A percentile compares a stretch with the other conserved stretches of the same genome.
Conservation (phyloP, 2,888 invertebrate species). For the Aspidiotus destructor region DNA sequence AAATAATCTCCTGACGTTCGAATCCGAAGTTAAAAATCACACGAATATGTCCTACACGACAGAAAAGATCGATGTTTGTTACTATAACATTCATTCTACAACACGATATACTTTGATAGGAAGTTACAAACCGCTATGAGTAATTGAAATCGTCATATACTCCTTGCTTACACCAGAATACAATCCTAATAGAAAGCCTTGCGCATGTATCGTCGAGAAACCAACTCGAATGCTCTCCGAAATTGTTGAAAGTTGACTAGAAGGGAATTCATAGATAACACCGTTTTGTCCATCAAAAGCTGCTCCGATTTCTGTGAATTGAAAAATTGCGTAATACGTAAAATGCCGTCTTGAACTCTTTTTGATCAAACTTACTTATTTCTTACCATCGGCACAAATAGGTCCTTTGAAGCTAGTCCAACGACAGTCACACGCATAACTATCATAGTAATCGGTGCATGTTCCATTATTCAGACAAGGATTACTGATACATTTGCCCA, state of each 20-base stretch:
- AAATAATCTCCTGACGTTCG: slow-evolving; percentile 86
- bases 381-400: slow-evolving; percentile 80
- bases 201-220: slow-evolving; percentile 91
- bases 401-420: slow-evolving; percentile 98
- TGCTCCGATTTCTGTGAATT: slow-evolving; percentile 78
- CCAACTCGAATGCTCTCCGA: slow-evolving; percentile 85
- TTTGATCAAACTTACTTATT: slow-evolving; percentile 8
- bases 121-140: slow-evolving; percentile 64
- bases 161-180: slow-evolving; percentile 76
- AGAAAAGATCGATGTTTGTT: slow-evolving; percentile 25
- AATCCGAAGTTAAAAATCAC: slow-evolving; percentile 94
- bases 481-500: slow-evolving; percentile 78
- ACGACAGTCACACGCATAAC: slow-evolving; percentile 88
- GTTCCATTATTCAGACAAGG: slow-evolving; percentile 96
- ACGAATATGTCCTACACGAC: slow-evolving; percentile 63
- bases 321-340: background rate
- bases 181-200: slow-evolving; percentile 86
- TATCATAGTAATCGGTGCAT: slow-evolving; percentile 82
- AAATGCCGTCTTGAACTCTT: background rate
- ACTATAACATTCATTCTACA: background rate
- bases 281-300: slow-evolving; percentile 78
- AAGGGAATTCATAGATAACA: slow-evolving; percentile 84
- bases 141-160: slow-evolving; percentile 86
- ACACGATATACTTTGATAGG: background rate
- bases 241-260: slow-evolving; percentile 81